Base-by-base conservation (phyloP, 2,113 vertebrate species). In the Nothobranchius kuhntae region DNA sequence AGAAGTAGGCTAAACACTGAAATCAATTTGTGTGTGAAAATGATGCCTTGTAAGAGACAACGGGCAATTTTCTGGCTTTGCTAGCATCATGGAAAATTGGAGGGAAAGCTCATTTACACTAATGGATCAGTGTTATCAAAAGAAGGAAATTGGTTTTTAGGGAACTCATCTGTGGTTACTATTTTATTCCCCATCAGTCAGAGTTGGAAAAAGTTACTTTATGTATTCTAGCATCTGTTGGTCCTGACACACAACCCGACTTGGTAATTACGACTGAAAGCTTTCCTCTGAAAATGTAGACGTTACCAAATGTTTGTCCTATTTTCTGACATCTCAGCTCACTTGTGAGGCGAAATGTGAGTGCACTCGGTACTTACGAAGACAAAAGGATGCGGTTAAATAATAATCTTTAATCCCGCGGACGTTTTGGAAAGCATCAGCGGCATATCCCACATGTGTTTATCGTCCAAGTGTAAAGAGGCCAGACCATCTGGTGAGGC, bases 351-450 rank as follows among this genome's bases (percentile, higher is more conserved):
- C 60, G 51, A 76, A 74, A 82, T 14, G 3, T 0, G 42, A 66
- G 57, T 10, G 38, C 9, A 30, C 17, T 17, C 66, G 35, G 9
- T 4, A 36, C 71, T 81, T 72, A 58, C 2, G 45, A 54, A 57
- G 51, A 83, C 61, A 85, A 80, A 78, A 70, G 61, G 17, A 47
- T 67, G 46, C 46, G 38, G 48, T 88, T 77, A 40, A 75, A 86
- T 86, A 68, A 77, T 74, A 64, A 45, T 44, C 24, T 7, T 52
- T 81, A 82, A 84, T 70, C 61, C 80, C 52, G 9, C 54, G 56
- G 69, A 84, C 75, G 69, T 84, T 83, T 83, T 13, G 62, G 13
- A 46, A 56, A 81, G 72, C 15, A 73, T 65, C 58, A 62, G 63
- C 67, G 78, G 53, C 50, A 47, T 9, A 1, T 56, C 52, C 45